These are phyloP conservation scores for Limosa lapponica DNA, from an alignment of 2,797 vertebrate species.

Conservation along the genomic window DNA sequence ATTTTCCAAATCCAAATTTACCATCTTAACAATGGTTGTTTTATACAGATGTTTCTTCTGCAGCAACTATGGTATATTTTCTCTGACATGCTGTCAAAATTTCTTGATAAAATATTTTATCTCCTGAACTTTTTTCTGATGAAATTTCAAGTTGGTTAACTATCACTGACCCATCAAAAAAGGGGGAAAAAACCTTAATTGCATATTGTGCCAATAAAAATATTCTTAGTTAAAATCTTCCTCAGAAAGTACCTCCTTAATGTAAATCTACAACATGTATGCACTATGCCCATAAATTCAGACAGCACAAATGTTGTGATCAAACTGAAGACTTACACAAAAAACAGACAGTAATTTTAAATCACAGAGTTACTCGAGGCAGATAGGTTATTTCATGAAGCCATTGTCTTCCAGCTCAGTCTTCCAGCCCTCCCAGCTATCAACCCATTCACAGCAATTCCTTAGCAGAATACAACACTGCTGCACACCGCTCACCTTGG, in stretches of 20 bases:
- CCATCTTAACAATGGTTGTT: not conserved
- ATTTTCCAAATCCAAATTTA: not conserved
- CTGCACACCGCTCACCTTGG: rapidly evolving
- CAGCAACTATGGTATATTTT: not conserved
- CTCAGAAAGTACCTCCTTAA: not conserved
- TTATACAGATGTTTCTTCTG: not conserved
- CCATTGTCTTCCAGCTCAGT: not conserved
- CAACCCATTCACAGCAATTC: not conserved
- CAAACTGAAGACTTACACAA: not conserved
- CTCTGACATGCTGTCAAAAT: not conserved
- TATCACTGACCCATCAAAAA: not conserved
- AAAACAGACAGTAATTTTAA: not conserved
- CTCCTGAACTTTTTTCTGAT: not conserved
- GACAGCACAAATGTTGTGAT: not conserved
- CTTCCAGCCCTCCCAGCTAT: not conserved
- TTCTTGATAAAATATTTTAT: not conserved
- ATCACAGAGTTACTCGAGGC: not conserved
- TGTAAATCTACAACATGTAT: not conserved
- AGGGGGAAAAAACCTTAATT: rapidly evolving
- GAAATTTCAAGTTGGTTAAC: not conserved
- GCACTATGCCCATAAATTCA: not conserved
- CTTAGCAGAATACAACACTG: not conserved
- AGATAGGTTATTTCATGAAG: not conserved
- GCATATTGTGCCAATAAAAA: not conserved
- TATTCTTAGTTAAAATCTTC: not conserved